Percentiles rank a stretch among this genome's conserved stretches.
phyloP scores from a whole-genome alignment of 2,797 vertebrate genomes.

The Coracias cyanogaster region DNA sequence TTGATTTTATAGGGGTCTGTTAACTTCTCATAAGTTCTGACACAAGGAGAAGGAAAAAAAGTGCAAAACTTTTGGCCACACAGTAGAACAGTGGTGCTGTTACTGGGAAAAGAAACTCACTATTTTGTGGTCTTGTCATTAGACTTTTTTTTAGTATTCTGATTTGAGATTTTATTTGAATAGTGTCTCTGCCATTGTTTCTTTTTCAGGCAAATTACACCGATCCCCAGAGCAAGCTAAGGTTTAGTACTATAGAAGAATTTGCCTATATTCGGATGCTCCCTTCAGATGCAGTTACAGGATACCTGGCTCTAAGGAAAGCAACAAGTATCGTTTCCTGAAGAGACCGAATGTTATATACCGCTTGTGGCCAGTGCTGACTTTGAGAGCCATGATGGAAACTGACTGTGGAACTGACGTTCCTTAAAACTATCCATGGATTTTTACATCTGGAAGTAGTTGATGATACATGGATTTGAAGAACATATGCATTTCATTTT shows the following conservation, averaged over 20 bases:
- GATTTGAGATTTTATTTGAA: neutral
- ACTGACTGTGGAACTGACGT: neutral
- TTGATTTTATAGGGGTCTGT: constrained; percentile 15
- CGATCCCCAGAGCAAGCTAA: constrained; percentile 96
- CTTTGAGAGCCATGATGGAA: neutral
- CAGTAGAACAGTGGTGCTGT: neutral
- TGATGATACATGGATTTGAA: constrained; percentile 47
- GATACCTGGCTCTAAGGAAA: constrained; percentile 94
- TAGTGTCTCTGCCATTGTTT: neutral
- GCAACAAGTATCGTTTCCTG: constrained; percentile 93
- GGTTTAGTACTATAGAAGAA: constrained; percentile 93
- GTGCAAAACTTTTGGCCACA: neutral
- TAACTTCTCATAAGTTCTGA: neutral
- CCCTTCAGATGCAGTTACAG: constrained; percentile 92
- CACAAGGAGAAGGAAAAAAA: neutral
- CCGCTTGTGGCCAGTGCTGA: neutral
- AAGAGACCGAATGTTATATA: constrained; percentile 17
- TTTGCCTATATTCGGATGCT: constrained; percentile 96
- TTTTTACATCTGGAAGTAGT: constrained; percentile 68
- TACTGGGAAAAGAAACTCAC: neutral
- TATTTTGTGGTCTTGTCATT: neutral
- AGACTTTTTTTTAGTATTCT: neutral
- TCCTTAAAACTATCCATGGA: constrained; percentile 5
- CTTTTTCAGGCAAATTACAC: constrained; percentile 92
- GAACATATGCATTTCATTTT: constrained; percentile 61